These are phyloP conservation scores for Lasioglossum leucozonium DNA, from an alignment of 2,888 invertebrate genomes.

Conservation along the genomic window DNA sequence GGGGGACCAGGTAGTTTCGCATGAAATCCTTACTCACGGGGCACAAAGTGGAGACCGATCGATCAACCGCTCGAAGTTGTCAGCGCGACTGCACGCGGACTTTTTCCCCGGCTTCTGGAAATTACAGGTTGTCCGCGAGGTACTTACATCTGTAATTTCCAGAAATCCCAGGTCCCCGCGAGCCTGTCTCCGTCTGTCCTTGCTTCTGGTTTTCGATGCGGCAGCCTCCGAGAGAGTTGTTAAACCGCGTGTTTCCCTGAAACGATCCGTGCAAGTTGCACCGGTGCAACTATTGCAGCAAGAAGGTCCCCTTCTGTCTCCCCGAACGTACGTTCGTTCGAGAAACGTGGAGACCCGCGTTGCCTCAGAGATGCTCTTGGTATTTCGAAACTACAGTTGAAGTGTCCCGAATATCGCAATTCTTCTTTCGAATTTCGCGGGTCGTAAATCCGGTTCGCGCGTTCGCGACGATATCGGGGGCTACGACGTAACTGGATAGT, in stretches of 20 bases:
- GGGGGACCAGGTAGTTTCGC: not conserved
- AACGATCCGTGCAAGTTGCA: not conserved
- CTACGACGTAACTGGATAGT: no score
- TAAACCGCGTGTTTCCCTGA: not conserved
- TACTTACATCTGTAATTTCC: not conserved
- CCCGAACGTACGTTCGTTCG: not conserved
- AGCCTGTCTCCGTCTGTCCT: no score
- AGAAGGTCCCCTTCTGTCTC: not conserved
- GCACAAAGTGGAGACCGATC: constrained; percentile 24
- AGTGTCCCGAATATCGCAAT: no score
- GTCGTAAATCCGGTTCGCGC: no score
- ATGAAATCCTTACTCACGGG: not conserved
- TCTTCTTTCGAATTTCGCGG: no score
- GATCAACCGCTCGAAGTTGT: constrained; percentile 33
- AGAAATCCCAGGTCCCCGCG: constrained; percentile 3
- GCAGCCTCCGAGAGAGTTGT: not conserved
- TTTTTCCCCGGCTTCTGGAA: constrained; percentile 6
- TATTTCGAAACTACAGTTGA: no score
- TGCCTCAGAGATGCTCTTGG: not conserved
- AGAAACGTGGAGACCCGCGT: not conserved
- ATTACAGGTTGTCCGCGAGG: not conserved
- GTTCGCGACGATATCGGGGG: no score
- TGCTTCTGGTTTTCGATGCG: not conserved
- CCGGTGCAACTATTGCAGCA: not conserved
- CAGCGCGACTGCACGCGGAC: constrained; percentile 9